Evolutionary conservation across 2,888 invertebrate genomes (phyloP).

Genomic region (Achlya flavicornis): DNA sequence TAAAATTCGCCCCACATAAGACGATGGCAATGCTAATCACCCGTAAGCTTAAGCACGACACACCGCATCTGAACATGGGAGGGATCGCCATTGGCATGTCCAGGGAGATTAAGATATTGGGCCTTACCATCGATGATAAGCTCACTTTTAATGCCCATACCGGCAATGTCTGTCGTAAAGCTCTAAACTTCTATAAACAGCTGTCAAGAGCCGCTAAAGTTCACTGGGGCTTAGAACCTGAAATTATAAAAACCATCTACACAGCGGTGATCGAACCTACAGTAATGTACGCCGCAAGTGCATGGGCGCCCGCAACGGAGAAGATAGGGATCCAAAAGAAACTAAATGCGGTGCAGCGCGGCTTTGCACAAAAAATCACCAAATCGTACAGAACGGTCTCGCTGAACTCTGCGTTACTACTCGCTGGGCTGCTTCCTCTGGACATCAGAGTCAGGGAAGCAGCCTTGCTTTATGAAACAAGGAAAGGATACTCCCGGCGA

Average conservation of each 20-base stretch:
- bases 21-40: conserved; percentile 12
- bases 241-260: too few species aligned
- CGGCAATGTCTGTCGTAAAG: background rate
- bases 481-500: too few species aligned
- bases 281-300: background rate
- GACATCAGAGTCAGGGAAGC: too few species aligned
- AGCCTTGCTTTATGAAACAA: too few species aligned
- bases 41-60: conserved; percentile 1
- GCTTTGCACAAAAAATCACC: too few species aligned
- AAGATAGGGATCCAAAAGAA: too few species aligned
- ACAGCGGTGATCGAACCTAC: too few species aligned
- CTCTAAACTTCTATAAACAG: conserved; percentile 14
- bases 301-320: conserved; percentile 7
- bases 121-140: conserved; percentile 3
- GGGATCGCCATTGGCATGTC: background rate
- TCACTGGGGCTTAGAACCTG: too few species aligned
- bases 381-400: too few species aligned
- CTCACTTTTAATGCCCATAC: conserved; percentile 8
- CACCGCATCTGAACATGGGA: background rate
- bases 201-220: conserved; percentile 15
- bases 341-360: too few species aligned
- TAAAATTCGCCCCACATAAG: conserved; percentile 10
- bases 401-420: too few species aligned
- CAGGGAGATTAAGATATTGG: conserved; percentile 6
- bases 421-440: too few species aligned